Evolutionary conservation across 2,113 vertebrate species (phyloP), one percentile per base, ranked within the genome.

Genomic region (Patagioenas fasciata): DNA sequence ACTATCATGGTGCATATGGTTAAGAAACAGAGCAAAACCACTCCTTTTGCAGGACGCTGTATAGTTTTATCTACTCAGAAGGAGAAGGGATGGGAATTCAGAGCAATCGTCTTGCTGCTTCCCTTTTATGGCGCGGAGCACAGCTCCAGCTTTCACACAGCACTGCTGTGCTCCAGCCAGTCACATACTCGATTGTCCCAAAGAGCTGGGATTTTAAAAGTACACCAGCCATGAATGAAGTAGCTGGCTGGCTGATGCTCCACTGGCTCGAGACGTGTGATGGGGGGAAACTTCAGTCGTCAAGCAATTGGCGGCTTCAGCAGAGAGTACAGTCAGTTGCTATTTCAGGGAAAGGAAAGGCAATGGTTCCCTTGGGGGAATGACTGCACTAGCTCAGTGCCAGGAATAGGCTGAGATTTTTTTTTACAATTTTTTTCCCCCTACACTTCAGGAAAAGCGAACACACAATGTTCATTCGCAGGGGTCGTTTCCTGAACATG

Each of bases 301-400:
- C 61, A 60, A 81, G 78, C 57, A 89, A 87, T 29, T 81, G 69
- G 77, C 0, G 1, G 69, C 73, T 91, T 48, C 75, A 92, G 89
- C 65, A 56, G 9, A 42, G 53, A 50, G 88, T 97, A 80, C 95
- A 95, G 96, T 98, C 97, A 98, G 87, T 77, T 93, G 66, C 97
- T 98, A 98, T 98, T 98, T 97, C 95, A 97, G 93, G 94, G 89
- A 96, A 94, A 98, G 97, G 97, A 97, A 98, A 98, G 89, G 97
- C 95, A 96, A 88, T 78, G 75, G 73, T 13, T 95, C 96, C 92
- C 95, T 95, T 51, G 60, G 96, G 97, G 90, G 92, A 88, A 95
- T 97, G 97, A 97, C 95, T 88, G 93, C 96, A 96, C 94, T 93
- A 90, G 83, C 95, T 98, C 96, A 97, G 94, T 69, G 56, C 95